phyloP scores from a whole-genome alignment of 2,113 vertebrate species.

The Herpetotheres cachinnans region DNA sequence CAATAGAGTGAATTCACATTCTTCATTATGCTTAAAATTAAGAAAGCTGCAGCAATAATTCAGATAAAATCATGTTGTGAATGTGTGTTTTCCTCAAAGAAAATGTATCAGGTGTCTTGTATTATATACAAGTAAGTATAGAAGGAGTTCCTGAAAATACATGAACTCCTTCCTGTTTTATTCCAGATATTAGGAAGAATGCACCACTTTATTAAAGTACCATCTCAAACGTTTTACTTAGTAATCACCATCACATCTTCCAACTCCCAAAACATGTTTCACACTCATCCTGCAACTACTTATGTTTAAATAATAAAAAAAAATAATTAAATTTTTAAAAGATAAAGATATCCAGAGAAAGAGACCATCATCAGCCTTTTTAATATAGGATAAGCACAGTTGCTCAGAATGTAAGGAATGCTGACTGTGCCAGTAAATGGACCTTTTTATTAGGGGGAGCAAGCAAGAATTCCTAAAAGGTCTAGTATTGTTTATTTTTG shows the following conservation, averaged over 20 bases:
- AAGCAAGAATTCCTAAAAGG: not conserved
- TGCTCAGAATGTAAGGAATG: not conserved
- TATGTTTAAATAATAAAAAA: not conserved
- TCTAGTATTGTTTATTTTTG: not conserved
- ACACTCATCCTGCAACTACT: not conserved
- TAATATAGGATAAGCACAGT: not conserved
- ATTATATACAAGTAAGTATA: not conserved
- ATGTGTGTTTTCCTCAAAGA: not conserved
- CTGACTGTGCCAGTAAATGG: not conserved
- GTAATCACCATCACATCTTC: not conserved
- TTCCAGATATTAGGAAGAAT: not conserved
- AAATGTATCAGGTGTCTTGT: not conserved
- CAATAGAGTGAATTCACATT: not conserved
- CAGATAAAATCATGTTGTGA: not conserved
- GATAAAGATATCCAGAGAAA: not conserved
- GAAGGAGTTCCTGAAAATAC: not conserved
- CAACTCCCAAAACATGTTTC: not conserved
- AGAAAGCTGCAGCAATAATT: not conserved
- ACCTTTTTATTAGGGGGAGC: not conserved
- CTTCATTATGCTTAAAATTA: not conserved
- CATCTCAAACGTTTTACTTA: not conserved
- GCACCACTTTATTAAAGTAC: not conserved
- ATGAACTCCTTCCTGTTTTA: not conserved
- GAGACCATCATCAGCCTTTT: not conserved
- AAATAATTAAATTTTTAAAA: not conserved